Conservation (phyloP, 1,140 invertebrate species). For the Camponotus floridanus region DNA sequence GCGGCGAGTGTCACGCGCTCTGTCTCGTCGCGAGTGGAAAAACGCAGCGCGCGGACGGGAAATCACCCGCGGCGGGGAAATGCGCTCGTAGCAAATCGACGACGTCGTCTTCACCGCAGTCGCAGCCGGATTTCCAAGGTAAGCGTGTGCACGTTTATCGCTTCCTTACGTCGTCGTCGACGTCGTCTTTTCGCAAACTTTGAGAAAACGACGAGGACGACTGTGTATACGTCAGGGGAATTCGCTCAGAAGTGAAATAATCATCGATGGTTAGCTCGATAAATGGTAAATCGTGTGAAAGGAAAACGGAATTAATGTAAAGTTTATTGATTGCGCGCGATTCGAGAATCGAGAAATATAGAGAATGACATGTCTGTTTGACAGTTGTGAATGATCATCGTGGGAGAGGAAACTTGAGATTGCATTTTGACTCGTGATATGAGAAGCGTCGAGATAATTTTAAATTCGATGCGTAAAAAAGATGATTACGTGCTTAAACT, state of each 20-base stretch:
- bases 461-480: neutral
- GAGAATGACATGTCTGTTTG: neutral
- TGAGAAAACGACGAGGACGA: neutral
- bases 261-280: neutral
- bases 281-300: neutral
- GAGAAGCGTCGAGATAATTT: neutral
- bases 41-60: neutral
- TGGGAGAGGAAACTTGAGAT: neutral
- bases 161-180: neutral
- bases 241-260: neutral
- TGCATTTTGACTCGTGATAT: neutral
- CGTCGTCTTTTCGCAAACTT: neutral
- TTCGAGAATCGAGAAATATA: neutral
- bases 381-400: neutral
- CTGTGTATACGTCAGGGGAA: too few species aligned
- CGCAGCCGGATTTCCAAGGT: slow-evolving; percentile 78
- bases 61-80: slow-evolving; percentile 59
- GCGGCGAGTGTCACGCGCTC: neutral
- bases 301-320: neutral
- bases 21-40: neutral
- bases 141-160: slow-evolving; percentile 17
- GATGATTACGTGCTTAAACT: neutral
- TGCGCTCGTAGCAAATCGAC: slow-evolving; percentile 77
- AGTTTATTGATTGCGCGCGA: neutral
- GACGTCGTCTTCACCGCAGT: slow-evolving; percentile 71